Percentiles rank a stretch among this genome's conserved stretches.
phyloP scores from a whole-genome alignment of 2,113 vertebrate species.

The Odocoileus hemionus region DNA sequence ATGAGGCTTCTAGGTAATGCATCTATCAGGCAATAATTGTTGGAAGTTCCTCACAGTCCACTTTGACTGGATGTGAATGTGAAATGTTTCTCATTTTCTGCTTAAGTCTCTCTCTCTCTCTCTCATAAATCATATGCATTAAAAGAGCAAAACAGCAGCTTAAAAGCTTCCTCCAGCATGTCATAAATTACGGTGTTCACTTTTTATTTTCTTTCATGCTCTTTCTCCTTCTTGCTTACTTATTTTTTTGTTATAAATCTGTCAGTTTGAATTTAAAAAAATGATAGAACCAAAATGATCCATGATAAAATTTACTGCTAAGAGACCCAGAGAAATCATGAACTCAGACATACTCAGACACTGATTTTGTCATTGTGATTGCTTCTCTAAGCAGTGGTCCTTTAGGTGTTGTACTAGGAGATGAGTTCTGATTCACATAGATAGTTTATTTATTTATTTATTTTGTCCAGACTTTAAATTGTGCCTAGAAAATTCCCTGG shows the following conservation, averaged over 20 bases:
- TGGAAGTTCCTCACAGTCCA: background rate
- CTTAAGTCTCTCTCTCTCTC: background rate
- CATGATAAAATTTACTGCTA: background rate
- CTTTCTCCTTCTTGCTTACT: background rate
- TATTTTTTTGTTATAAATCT: conserved; percentile 42
- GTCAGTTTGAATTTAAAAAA: conserved; percentile 25
- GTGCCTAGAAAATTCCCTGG: conserved; percentile 11
- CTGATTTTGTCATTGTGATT: conserved; percentile 45
- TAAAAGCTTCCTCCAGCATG: background rate
- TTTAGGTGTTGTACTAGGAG: background rate
- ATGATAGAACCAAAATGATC: conserved; percentile 28
- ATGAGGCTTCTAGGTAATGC: background rate
- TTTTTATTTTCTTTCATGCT: conserved; percentile 21
- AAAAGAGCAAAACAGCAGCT: background rate
- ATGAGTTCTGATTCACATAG: conserved; percentile 23
- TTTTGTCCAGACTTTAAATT: background rate
- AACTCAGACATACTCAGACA: background rate
- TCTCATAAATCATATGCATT: background rate
- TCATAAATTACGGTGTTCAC: background rate
- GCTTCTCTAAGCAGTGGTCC: background rate
- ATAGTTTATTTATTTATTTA: background rate
- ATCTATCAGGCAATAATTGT: background rate
- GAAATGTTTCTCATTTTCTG: background rate
- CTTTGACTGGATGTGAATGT: background rate
- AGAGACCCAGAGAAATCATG: conserved; percentile 32